phyloP scores from a whole-genome alignment of 2,888 invertebrate species.

The Hyles lineata region DNA sequence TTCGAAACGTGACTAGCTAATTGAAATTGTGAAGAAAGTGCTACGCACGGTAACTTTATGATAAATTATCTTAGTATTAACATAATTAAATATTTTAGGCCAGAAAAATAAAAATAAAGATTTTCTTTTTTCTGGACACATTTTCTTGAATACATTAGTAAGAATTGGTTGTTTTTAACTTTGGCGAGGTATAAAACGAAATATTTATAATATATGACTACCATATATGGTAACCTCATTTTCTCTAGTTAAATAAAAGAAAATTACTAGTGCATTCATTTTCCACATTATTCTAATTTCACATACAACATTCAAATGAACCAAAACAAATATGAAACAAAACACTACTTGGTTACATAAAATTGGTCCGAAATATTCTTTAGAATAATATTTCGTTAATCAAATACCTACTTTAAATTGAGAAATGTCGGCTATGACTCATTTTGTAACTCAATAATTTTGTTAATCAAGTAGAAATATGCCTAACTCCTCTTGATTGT shows the following conservation, averaged over 20 bases:
- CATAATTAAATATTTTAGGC: not conserved
- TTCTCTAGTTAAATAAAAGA: not conserved
- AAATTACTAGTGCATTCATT: not conserved
- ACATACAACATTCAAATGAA: constrained; percentile 57
- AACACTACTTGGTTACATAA: constrained; percentile 74
- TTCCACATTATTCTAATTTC: constrained; percentile 27
- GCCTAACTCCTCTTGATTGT: not conserved
- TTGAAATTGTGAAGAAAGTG: constrained; percentile 37
- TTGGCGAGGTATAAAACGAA: not conserved
- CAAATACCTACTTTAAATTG: not conserved
- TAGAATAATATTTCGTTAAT: constrained; percentile 25
- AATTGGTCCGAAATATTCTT: constrained; percentile 74
- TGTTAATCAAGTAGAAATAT: not conserved
- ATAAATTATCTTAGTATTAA: not conserved
- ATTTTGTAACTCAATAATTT: not conserved
- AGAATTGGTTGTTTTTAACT: not conserved
- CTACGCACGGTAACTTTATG: not conserved
- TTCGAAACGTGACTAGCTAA: constrained; percentile 72
- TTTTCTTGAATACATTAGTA: constrained; percentile 4
- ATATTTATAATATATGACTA: not conserved
- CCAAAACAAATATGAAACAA: constrained; percentile 41
- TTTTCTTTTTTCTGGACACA: not conserved
- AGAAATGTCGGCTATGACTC: not conserved
- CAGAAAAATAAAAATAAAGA: constrained; percentile 16
- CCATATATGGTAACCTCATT: not conserved